Evolutionary conservation across 2,888 invertebrate species (phyloP), one percentile per base, ranked within the genome.

Genomic region (Morpho achilles): DNA sequence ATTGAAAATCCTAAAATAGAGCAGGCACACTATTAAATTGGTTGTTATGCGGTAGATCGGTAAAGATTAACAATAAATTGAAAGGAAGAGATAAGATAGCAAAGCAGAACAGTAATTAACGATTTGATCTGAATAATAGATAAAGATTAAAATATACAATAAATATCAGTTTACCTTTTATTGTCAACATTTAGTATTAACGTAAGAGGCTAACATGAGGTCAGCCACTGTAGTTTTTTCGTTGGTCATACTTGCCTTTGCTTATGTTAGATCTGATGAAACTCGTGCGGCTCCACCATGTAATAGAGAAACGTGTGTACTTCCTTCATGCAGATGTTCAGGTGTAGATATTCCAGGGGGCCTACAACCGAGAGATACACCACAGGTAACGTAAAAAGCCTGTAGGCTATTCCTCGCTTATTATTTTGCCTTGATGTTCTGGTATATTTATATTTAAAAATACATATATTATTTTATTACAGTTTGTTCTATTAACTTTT

Each of bases 401-500:
- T 32, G 5, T 32, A 32, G 5, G 32, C 32, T 32, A 32, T 32
- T 32, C 32, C 32, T 32, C 32, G 32, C 5, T 32, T 7, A 41
- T 50, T 40, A 9, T 50, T 40, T 44, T 39, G 32, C n/a, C n/a
- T 53, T 48, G 9, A 48, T 46, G 10, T 3, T 32, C 32, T 32
- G 1, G 2, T 32, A 32, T 3, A 32, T 32, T 2, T 32, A 32
- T 5, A 32, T 16, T n/a, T 16, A 22, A 46, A 46, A 46, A 8
- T 8, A 46, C 16, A 16, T 45, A 8, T 44, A 44, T 23, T 32
- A 10, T 43, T 53, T 47, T n/a, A 40, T 82, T 87, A 10, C 78
- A 95, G 94, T 92, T 95, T 7, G 92, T 95, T 7, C 84, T 91
- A 3, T 70, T 95, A 0, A 94, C 94, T 7, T 94, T 94, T 70